Evolutionary conservation across 2,888 invertebrate species (phyloP).

Genomic region (Odontocerum albicorne): DNA sequence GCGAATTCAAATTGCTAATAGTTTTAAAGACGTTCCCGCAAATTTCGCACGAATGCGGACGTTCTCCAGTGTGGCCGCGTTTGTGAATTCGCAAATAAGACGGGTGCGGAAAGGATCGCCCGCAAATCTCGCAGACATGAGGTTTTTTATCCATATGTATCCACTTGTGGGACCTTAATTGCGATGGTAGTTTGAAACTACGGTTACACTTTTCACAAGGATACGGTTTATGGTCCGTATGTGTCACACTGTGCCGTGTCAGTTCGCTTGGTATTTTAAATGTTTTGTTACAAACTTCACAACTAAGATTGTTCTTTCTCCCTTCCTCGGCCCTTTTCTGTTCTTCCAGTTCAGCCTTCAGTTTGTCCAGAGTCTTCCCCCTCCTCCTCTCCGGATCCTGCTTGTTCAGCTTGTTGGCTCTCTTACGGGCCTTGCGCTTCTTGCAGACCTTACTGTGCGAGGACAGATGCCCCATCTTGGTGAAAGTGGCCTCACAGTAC

Average conservation of each 20-base stretch:
- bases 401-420: neutral
- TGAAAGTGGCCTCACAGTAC: neutral
- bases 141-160: neutral
- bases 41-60: neutral
- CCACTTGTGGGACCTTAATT: neutral
- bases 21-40: neutral
- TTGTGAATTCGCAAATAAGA: conserved; percentile 2
- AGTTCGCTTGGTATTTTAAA: neutral
- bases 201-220: neutral
- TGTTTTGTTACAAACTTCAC: neutral
- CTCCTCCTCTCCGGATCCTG: neutral
- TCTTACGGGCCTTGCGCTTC: neutral
- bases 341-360: neutral
- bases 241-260: neutral
- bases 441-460: neutral
- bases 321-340: neutral
- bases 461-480: neutral
- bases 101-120: neutral
- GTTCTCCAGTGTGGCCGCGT: neutral
- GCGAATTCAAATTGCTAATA: neutral
- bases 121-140: neutral
- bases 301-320: neutral
- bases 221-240: neutral
- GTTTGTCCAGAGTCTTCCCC: neutral
- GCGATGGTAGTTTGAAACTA: neutral